Evolutionary conservation across 2,797 vertebrate genomes (phyloP), one percentile per base, ranked within the genome.

Genomic region (Alfaro cultratus): DNA sequence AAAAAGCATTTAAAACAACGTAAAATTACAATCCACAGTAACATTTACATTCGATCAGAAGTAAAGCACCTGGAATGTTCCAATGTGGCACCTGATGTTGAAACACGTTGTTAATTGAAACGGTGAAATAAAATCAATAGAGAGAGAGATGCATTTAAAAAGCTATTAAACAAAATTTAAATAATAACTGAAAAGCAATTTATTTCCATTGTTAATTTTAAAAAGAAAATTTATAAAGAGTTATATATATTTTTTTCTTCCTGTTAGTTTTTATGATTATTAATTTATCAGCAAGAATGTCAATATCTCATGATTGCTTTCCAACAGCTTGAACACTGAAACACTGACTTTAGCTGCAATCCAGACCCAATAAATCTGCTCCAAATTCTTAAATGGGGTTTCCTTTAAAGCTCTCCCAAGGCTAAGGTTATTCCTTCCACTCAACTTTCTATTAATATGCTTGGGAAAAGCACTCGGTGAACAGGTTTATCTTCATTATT

Each of bases 261-360:
- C 16, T 29, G n/a, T 29, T 57, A n/a, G 55, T 36, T 64, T 64
- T 18, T 7, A 64, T 36, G 31, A 64, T 36, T 64, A 21, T 64
- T 64, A 26, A 84, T 81, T 86, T 60, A 79, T 78, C 83, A 84
- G 73, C 26, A 78, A 80, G 78, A 79, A 62, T 62, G 51, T 78
- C 43, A 60, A 79, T 73, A 76, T 67, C 55, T 74, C 31, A 71
- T 80, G 64, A 91, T 92, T 87, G 72, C 87, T 91, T 89, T 91
- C 85, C 86, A 84, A 53, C 9, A 53, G 9, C 3, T 26, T 53
- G 51, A 53, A 26, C 51, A 10, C 23, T 36, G 34, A 67, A 68
- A 26, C 21, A 6, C 4, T 5, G 64, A 26, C 64, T 68, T 36
- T 6, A 11, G 34, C 62, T 36, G 34, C 9, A 18, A 6, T 34